These are phyloP conservation scores for Idaea dimidiata DNA, from an alignment of 2,888 invertebrate genomes.

Conservation along the genomic window DNA sequence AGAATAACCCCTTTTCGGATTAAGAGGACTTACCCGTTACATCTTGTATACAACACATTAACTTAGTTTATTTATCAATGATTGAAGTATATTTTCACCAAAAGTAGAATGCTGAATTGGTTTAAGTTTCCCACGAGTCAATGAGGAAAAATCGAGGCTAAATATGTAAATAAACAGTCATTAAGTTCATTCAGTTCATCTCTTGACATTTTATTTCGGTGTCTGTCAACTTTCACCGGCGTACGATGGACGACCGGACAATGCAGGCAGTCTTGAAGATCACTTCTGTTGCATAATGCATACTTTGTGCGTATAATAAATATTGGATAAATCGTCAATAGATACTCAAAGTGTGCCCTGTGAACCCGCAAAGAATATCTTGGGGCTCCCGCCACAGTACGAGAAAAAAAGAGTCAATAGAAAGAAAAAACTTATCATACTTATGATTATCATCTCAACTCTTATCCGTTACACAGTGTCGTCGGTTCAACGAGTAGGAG, in stretches of 20 bases:
- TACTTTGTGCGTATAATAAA: neutral
- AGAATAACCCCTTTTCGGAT: too few relatives aligned
- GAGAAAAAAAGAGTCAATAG: too few relatives aligned
- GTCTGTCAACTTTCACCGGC: constrained; percentile 17
- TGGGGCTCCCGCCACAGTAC: too few relatives aligned
- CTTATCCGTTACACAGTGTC: too few relatives aligned
- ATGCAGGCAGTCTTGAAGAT: neutral
- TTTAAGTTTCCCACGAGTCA: constrained; percentile 13
- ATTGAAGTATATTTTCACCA: neutral
- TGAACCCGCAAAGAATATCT: too few relatives aligned
- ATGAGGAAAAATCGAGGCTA: neutral
- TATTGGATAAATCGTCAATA: neutral
- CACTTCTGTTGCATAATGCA: neutral
- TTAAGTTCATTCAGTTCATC: neutral
- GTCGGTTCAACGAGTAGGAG: too few relatives aligned
- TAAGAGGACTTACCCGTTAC: too few relatives aligned
- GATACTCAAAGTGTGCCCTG: too few relatives aligned
- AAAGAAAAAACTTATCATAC: too few relatives aligned
- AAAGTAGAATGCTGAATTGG: neutral
- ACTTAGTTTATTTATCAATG: neutral
- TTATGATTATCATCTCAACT: too few relatives aligned
- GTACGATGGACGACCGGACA: constrained; percentile 6
- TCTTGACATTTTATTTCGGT: neutral
- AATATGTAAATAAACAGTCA: neutral
- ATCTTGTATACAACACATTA: too few relatives aligned